Evolutionary conservation across 1,140 invertebrate species (phyloP), one percentile per base, ranked within the genome.

Genomic region (Lepidotrigona ventralis): DNA sequence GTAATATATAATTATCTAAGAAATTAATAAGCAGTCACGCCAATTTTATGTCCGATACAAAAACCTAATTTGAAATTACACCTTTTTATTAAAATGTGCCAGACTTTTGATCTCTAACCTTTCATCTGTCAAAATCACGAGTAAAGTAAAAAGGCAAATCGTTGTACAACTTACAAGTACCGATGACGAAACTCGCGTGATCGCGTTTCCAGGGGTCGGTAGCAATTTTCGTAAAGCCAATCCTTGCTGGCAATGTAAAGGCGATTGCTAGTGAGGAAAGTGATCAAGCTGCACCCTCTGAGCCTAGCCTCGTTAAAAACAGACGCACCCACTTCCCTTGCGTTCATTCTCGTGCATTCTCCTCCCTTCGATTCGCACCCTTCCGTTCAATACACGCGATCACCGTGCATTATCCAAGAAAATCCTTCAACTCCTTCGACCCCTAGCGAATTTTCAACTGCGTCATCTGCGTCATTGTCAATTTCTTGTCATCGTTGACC

Each of bases 201-300:
- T 2, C 46, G 71, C 70, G 33, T 82, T 56, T 85, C 88, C 74
- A 90, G 71, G 66, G 88, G 92, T 73, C 73, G 80, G 81, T 84
- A 92, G 80, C 91, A 93, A 79, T 92, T 90, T 58, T 90, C 89
- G 56, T 79, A 83, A n/a, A 94, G 87, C 93, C 93, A 93, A 83
- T 94, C 93, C 76, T 94, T 94, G 64, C 86, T 91, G 66, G 87
- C 77, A 66, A 94, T 83, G 80, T 94, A 94, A 79, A 89, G 89
- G 85, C 91, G 93, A 90, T 91, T 93, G 81, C 93, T 94, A 53
- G 93, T 93, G 80, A 94, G 88, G 56, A 93, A 88, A 58, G 93
- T 94, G 90, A 94, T 91, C 78, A 93, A 85, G 86, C 90, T 91
- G 89, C 93, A 94, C 39, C 92, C 91, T 77, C 84, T 87, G 29